Percentiles rank a stretch among this genome's conserved stretches.
These are phyloP conservation scores for Reinhardtius hippoglossoides DNA, from an alignment of 2,113 vertebrate species.

Conservation along the genomic window DNA sequence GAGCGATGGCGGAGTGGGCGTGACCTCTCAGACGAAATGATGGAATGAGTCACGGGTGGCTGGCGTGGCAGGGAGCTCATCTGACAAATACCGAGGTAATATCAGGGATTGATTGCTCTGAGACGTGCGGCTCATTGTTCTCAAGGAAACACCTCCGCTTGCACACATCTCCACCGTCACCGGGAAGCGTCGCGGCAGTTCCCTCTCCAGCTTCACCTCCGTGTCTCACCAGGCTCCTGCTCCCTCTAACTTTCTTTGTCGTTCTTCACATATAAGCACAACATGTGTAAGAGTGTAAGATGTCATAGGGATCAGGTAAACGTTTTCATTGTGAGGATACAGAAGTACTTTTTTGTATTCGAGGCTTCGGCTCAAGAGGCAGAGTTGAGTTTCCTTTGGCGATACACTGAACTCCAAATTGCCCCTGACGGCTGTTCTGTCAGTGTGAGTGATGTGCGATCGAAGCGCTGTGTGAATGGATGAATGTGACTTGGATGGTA, in stretches of 20 bases:
- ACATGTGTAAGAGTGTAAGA: no score
- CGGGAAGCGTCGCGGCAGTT: no score
- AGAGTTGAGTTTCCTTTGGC: no score
- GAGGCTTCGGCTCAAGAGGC: no score
- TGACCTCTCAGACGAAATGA: constrained; percentile 74
- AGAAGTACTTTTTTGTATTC: no score
- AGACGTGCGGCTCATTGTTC: constrained; percentile 54
- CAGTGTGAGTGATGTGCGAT: no score
- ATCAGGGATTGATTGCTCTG: constrained; percentile 65
- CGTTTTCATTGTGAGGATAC: no score
- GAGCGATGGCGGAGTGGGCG: constrained; percentile 47
- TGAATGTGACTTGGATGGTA: no score
- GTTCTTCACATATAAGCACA: not conserved
- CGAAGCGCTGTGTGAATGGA: no score
- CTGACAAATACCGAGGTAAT: constrained; percentile 66
- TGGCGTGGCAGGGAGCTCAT: constrained; percentile 48
- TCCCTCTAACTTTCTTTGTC: not conserved
- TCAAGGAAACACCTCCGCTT: constrained; percentile 16
- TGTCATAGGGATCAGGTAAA: no score
- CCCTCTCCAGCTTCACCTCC: not conserved
- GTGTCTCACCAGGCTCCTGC: not conserved
- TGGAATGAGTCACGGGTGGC: constrained; percentile 66
- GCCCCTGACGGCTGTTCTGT: no score
- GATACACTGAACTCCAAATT: no score
- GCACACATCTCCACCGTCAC: not conserved